These are phyloP conservation scores for Saguinus midas DNA, from an alignment of 2,113 vertebrate genomes.

Conservation along the genomic window DNA sequence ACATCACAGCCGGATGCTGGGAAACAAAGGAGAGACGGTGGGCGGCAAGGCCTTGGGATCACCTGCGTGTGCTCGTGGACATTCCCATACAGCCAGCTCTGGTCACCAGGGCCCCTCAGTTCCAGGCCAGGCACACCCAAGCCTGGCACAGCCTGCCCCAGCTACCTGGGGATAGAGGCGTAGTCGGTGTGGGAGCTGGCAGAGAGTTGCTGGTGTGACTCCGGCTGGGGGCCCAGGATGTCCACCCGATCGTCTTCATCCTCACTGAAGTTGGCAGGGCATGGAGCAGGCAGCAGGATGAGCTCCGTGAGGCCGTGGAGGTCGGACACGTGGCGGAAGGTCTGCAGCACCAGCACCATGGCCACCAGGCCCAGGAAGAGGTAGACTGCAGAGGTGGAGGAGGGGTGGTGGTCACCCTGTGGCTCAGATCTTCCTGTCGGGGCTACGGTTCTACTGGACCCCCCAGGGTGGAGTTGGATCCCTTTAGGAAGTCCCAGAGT, in stretches of 20 bases:
- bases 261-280: constrained; percentile 51
- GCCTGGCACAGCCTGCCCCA: accelerated
- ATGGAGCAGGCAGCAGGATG: constrained; percentile 83
- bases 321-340: constrained; percentile 88
- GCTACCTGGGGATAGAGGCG: constrained; percentile 85
- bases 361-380: constrained; percentile 90
- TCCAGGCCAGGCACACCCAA: neutral
- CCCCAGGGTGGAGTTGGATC: neutral
- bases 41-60: neutral
- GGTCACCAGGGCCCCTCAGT: neutral
- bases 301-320: constrained; percentile 88
- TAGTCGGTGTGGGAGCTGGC: constrained; percentile 78
- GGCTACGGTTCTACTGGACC: neutral
- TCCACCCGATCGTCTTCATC: constrained; percentile 73
- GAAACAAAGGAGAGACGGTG: neutral
- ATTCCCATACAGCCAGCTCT: accelerated
- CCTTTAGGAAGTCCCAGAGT: neutral
- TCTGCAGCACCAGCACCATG: constrained; percentile 90
- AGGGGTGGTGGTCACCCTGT: accelerated
- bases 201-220: constrained; percentile 40
- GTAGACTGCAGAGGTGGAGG: constrained; percentile 76
- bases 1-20: neutral
- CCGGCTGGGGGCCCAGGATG: constrained; percentile 50
- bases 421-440: neutral
- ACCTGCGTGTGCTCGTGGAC: accelerated